Percentiles rank a stretch among this genome's conserved stretches.
Evolutionary conservation across 2,113 vertebrate species (phyloP).

Genomic region (Plotosus lineatus): DNA sequence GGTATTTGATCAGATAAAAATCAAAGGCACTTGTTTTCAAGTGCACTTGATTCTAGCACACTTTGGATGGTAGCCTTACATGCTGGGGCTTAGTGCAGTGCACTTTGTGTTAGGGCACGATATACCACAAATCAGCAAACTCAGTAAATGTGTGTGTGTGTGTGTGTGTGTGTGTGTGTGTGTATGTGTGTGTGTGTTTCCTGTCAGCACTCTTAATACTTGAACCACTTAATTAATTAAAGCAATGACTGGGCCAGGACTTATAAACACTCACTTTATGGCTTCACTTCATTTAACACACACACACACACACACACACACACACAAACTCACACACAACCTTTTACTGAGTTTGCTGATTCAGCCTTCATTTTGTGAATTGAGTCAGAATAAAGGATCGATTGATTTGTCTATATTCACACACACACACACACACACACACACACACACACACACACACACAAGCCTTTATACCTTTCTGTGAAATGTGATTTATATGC

Average conservation of each 20-base stretch:
- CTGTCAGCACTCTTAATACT: conserved; percentile 22
- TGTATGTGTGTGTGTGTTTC: background rate
- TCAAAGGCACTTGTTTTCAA: background rate
- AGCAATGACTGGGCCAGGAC: conserved; percentile 12
- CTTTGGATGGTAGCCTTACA: background rate
- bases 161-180: background rate
- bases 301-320: conserved; percentile 11
- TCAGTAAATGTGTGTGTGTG: background rate
- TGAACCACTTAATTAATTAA: conserved; percentile 36
- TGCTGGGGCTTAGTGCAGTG: background rate
- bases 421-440: background rate
- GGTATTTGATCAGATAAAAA: background rate
- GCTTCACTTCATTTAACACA: background rate
- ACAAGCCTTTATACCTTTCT: background rate
- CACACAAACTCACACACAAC: conserved; percentile 16
- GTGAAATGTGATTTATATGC: background rate
- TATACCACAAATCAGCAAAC: background rate
- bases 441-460: background rate
- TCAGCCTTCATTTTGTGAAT: conserved; percentile 28
- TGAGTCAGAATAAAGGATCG: conserved; percentile 7
- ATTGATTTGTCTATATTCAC: conserved; percentile 11
- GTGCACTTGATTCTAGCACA: background rate
- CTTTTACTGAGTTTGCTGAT: background rate
- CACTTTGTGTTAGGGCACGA: background rate
- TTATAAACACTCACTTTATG: conserved; percentile 33